Base-by-base conservation (phyloP, 1,140 invertebrate species). In the Potamilus streckersoni region DNA sequence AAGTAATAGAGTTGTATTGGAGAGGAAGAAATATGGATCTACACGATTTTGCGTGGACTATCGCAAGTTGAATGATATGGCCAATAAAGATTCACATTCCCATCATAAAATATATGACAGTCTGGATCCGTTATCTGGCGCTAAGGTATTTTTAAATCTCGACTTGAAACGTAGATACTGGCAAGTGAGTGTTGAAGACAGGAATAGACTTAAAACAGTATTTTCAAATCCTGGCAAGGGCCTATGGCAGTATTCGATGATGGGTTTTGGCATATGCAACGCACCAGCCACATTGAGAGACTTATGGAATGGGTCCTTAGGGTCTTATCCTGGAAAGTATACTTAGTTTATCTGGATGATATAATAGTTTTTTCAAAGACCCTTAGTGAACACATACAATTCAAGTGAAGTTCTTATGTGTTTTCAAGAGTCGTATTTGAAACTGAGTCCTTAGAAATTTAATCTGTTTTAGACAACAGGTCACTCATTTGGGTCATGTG, bases 261-360 rank as follows among this genome's bases (percentile, higher is more conserved):
- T 73, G 55, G 61, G 61, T 4, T 56, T 73, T 49, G 71, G 71
- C 16, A 15, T 73, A 19, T 64, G 27, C 27, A 31, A 31, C 1
- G 27, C 27, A 31, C 27, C 27, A 31, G 1, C 27, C 27, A 31
- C 27, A 31, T 31, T 31, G 2, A 27, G 27, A 27, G 27, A 27
- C 27, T 27, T 27, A 27, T 27, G 27, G 27, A 27, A 27, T 31
- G 27, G 27, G 27, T 31, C 27, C 27, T 31, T 31, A 14, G 38
- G 12, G 62, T 2, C 20, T n/a, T 73, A 1, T 65, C 66, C n/a
- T 74, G 72, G 72, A 66, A 68, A 60, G 59, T 57, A 57, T 31
- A 0, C 23, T 27, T 75, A 17, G 65, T 75, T 12, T 75, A 75
- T 62, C 55, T 69, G 12, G 67, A 75, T 70, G 73, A 75, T 49